phyloP scores from a whole-genome alignment of 2,797 vertebrate genomes.

The Heliangelus exortis region DNA sequence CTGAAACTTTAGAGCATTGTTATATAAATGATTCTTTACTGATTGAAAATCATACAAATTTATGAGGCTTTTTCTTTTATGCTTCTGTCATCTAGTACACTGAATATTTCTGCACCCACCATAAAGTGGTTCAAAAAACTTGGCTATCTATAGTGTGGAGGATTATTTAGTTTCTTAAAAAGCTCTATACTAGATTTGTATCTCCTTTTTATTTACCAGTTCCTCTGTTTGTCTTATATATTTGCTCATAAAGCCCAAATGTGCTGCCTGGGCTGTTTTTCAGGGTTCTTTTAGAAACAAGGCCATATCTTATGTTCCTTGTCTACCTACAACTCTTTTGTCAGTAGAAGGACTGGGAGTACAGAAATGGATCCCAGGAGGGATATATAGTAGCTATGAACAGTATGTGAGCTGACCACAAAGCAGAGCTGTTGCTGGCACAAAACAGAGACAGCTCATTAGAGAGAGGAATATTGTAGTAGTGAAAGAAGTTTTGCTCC shows the following conservation, averaged over 20 bases:
- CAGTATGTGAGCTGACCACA: slow-evolving; percentile 44
- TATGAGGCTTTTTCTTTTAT: neutral
- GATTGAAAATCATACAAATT: neutral
- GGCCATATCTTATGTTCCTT: slow-evolving; percentile 5
- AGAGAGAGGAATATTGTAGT: slow-evolving; percentile 32
- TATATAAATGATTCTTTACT: neutral
- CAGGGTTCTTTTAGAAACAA: neutral
- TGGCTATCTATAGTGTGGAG: neutral
- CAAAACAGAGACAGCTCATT: slow-evolving; percentile 57
- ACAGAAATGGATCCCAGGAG: slow-evolving; percentile 37
- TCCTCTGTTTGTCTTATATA: neutral
- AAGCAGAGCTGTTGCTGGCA: slow-evolving; percentile 57
- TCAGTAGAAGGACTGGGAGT: slow-evolving; percentile 31
- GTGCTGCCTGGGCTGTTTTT: fast-evolving
- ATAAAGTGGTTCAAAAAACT: neutral
- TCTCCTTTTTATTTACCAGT: neutral
- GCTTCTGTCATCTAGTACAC: neutral
- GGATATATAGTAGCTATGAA: slow-evolving; percentile 44
- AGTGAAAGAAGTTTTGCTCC: slow-evolving; percentile 38
- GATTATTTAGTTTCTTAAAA: neutral
- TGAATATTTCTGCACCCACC: neutral
- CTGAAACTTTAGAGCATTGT: neutral
- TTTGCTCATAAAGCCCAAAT: neutral
- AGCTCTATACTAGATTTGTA: neutral
- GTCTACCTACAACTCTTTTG: slow-evolving; percentile 39